Conservation (phyloP, 2,888 invertebrate species). For the Patella caerulea region DNA sequence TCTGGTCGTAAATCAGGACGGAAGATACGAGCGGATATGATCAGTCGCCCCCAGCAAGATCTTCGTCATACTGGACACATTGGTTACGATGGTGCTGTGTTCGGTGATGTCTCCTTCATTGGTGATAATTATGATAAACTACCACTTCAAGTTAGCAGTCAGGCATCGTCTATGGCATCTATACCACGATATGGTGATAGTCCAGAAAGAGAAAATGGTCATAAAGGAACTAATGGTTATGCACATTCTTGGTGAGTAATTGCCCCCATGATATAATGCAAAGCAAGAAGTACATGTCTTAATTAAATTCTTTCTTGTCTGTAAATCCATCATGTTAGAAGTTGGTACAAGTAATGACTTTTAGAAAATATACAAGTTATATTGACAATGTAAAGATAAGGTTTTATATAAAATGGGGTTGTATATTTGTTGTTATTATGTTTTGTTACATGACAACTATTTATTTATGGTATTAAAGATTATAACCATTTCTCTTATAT, state of each 20-base stretch:
- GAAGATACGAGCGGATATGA: slow-evolving; percentile 88
- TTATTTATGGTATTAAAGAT: background rate
- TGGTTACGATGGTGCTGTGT: slow-evolving; percentile 95
- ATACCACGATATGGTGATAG: slow-evolving; percentile 50
- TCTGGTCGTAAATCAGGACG: slow-evolving; percentile 56
- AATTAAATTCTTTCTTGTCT: no score
- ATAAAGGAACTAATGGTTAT: slow-evolving; percentile 48
- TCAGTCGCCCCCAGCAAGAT: slow-evolving; percentile 96
- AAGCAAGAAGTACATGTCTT: no score
- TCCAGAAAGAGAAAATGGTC: slow-evolving; percentile 48
- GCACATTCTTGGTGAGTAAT: slow-evolving; percentile 51
- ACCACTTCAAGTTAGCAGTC: slow-evolving; percentile 81
- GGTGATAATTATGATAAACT: slow-evolving; percentile 76
- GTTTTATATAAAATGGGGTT: no score
- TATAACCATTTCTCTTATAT: background rate
- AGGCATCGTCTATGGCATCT: slow-evolving; percentile 48
- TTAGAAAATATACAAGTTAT: no score
- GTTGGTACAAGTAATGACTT: no score
- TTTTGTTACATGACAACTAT: background rate
- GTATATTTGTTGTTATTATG: no score
- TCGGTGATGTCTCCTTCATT: slow-evolving; percentile 89
- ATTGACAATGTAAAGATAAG: no score
- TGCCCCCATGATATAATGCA: no score
- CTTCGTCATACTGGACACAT: slow-evolving; percentile 97
- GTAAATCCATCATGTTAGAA: no score